Evolutionary conservation across 2,888 invertebrate genomes (phyloP).

Genomic region (Plutella xylostella): DNA sequence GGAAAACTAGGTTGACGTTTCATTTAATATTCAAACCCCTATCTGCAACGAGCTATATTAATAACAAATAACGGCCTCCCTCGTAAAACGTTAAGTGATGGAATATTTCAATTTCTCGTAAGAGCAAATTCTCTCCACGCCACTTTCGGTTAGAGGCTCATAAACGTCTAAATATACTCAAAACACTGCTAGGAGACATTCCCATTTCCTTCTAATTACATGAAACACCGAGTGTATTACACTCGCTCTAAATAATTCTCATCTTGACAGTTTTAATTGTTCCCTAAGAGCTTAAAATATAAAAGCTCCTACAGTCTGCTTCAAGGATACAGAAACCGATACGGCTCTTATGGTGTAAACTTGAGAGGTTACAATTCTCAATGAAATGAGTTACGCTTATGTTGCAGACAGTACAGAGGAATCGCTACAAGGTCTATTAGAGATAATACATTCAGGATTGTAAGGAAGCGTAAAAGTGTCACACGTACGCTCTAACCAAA

Average conservation of each 20-base stretch:
- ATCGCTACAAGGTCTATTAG: slow-evolving; percentile 4
- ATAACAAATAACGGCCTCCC: too few relatives aligned
- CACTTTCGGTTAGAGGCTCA: background rate
- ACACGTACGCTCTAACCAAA: background rate
- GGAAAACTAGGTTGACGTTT: too few relatives aligned
- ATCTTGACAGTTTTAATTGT: slow-evolving; percentile 13
- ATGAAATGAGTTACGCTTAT: too few relatives aligned
- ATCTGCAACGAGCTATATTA: too few relatives aligned
- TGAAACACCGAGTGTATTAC: slow-evolving; percentile 5
- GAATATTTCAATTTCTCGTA: slow-evolving; percentile 4
- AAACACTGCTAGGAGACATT: slow-evolving; percentile 4
- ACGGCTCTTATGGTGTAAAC: too few relatives aligned
- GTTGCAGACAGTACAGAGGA: too few relatives aligned
- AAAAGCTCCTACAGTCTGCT: slow-evolving; percentile 6
- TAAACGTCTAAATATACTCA: slow-evolving; percentile 8
- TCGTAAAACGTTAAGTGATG: background rate
- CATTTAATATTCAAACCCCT: too few relatives aligned
- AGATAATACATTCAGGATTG: slow-evolving; percentile 7
- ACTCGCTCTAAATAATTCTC: slow-evolving; percentile 11
- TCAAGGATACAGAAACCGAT: too few relatives aligned
- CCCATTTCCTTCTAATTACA: slow-evolving; percentile 7
- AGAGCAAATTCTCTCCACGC: background rate
- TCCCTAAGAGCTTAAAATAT: slow-evolving; percentile 9
- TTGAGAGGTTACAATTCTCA: too few relatives aligned
- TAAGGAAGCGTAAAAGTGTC: slow-evolving; percentile 9